Conservation (phyloP, 2,113 vertebrate genomes). For the Charadrius vociferus region DNA sequence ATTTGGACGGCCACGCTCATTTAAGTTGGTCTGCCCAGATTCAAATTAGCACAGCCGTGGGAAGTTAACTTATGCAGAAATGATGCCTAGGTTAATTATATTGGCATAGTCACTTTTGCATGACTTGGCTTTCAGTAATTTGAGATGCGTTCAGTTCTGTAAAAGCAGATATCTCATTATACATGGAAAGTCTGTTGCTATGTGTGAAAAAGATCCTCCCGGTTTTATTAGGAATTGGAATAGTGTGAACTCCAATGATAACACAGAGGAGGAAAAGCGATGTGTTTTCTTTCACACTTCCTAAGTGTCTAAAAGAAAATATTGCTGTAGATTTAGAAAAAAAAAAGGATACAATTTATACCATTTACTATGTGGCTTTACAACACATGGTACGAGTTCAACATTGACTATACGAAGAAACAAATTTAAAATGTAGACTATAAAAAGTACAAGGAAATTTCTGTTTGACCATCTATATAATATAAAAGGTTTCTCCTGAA, state of each 20-base stretch:
- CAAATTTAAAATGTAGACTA: neutral
- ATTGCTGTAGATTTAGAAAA: neutral
- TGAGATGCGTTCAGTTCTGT: neutral
- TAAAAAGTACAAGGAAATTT: neutral
- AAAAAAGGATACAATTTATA: neutral
- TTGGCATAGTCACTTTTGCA: neutral
- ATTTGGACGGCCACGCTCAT: neutral
- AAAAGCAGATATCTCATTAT: constrained; percentile 32
- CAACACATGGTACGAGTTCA: fast-evolving
- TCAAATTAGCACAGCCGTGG: neutral
- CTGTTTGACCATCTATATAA: neutral
- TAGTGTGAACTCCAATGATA: neutral
- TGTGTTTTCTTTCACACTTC: constrained; percentile 19
- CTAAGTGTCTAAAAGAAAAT: constrained; percentile 4
- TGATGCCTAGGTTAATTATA: neutral
- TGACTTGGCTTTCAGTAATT: constrained; percentile 6
- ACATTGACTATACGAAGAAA: neutral
- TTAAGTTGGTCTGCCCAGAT: neutral
- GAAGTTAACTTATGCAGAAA: constrained; percentile 27
- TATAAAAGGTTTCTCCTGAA: neutral
- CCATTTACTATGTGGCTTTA: neutral
- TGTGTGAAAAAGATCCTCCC: constrained; percentile 1
- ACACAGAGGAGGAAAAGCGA: constrained; percentile 13
- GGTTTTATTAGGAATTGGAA: neutral
- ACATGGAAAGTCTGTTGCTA: neutral